Conservation (phyloP, 1,140 invertebrate genomes). For the Drosophila takahashii region DNA sequence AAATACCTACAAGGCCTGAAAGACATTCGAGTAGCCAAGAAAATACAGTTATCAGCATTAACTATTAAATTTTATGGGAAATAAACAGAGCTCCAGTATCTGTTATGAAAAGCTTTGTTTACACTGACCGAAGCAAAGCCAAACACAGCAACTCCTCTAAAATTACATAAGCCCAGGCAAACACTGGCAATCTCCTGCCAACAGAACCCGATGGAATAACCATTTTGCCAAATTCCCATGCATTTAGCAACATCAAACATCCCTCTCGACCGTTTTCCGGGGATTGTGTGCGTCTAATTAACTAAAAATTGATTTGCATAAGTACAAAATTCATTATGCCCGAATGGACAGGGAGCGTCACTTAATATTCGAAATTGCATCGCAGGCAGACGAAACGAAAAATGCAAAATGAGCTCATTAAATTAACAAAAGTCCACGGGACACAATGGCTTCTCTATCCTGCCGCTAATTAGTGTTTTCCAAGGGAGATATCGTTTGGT, state of each 20-base stretch:
- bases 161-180: conserved; percentile 13
- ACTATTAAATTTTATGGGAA: conserved; percentile 5
- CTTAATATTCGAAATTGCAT: conserved; percentile 58
- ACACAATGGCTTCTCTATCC: conserved; percentile 46
- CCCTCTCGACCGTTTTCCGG: neutral
- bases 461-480: conserved; percentile 68
- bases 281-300: conserved; percentile 38
- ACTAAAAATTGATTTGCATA: conserved; percentile 65
- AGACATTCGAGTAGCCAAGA: neutral
- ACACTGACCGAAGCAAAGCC: conserved; percentile 5
- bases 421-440: conserved; percentile 47
- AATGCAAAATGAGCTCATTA: conserved; percentile 55
- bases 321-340: conserved; percentile 47
- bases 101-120: conserved; percentile 20
- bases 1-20: neutral
- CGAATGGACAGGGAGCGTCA: conserved; percentile 24
- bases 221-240: conserved; percentile 25
- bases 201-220: conserved; percentile 15
- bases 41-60: neutral
- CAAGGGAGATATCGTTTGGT: conserved; percentile 1
- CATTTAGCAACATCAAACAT: conserved; percentile 32
- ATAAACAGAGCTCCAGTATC: neutral
- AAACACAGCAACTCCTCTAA: conserved; percentile 14
- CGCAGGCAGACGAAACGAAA: conserved; percentile 24
- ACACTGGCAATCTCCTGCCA: conserved; percentile 2